Percentiles rank a stretch among this genome's conserved stretches.
Conservation (phyloP, 1,140 invertebrate genomes). For the Philopotamus ludificatus region DNA sequence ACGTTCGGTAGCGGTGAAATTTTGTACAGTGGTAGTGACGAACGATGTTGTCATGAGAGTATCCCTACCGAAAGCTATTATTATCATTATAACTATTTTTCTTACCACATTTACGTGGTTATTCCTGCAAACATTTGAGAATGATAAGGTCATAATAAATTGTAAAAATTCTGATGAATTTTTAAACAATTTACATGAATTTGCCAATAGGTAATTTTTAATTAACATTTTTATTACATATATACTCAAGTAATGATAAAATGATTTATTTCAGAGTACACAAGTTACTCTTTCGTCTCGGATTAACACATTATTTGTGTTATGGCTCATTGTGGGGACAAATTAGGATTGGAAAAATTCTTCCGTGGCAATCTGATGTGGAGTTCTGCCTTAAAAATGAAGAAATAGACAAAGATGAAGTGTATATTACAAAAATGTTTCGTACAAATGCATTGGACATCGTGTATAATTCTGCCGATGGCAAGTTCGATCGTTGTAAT, state of each 20-base stretch:
- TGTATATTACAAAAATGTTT: conserved; percentile 47
- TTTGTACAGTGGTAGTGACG: too few relatives aligned
- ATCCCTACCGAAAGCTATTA: background rate
- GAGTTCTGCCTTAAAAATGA: conserved; percentile 46
- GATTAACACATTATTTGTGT: conserved; percentile 49
- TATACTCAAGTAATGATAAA: background rate
- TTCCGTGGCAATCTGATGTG: conserved; percentile 48
- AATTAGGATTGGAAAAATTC: conserved; percentile 46
- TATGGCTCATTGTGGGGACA: conserved; percentile 50
- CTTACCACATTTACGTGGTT: background rate
- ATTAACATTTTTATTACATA: background rate
- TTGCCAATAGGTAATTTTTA: background rate
- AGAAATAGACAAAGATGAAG: conserved; percentile 47
- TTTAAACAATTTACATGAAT: background rate
- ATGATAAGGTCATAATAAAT: background rate
- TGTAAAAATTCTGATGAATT: background rate
- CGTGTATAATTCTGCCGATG: conserved; percentile 25
- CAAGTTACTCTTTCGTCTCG: conserved; percentile 45
- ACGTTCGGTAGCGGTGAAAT: background rate
- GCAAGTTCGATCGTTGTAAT: background rate
- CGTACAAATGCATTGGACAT: conserved; percentile 30
- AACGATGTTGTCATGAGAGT: background rate
- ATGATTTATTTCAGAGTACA: conserved; percentile 43
- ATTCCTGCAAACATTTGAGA: background rate
- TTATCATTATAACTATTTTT: background rate